A percentile compares a stretch with the other conserved stretches of the same genome.
phyloP scores from a whole-genome alignment of 2,113 vertebrate species.

The Hippocampus abdominalis region DNA sequence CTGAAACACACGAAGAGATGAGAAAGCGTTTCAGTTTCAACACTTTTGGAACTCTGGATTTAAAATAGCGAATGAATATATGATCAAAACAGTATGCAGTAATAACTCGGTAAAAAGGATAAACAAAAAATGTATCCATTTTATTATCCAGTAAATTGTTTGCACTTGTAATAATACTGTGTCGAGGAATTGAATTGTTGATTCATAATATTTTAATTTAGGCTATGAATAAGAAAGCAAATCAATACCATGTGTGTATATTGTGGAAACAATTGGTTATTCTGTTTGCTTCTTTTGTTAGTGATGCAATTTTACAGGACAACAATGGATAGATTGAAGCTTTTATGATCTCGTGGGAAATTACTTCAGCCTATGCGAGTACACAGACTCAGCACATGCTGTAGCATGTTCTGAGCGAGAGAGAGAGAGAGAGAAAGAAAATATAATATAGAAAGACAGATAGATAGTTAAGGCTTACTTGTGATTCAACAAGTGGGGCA shows the following conservation, averaged over 20 bases:
- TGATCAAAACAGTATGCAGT: not conserved
- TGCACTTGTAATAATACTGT: too few relatives aligned
- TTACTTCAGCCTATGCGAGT: too few relatives aligned
- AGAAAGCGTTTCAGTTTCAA: not conserved
- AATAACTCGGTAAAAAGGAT: not conserved
- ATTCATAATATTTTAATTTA: not conserved
- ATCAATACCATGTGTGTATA: not conserved
- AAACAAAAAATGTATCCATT: not conserved
- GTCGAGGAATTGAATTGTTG: too few relatives aligned
- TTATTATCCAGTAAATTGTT: not conserved
- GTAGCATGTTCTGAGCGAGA: too few relatives aligned
- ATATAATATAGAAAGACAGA: too few relatives aligned
- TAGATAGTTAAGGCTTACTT: too few relatives aligned
- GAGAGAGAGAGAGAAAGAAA: too few relatives aligned
- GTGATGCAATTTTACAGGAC: not conserved
- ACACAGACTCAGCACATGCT: too few relatives aligned
- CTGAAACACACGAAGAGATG: conserved; percentile 57
- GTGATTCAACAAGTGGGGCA: too few relatives aligned
- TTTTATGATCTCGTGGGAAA: too few relatives aligned
- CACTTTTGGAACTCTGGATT: not conserved
- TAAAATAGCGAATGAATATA: not conserved
- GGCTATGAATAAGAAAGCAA: not conserved
- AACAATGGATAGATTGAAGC: too few relatives aligned
- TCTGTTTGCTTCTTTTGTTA: not conserved
- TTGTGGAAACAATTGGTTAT: not conserved